Base-by-base conservation (phyloP, 2,113 vertebrate genomes). In the Tursiops truncatus region DNA sequence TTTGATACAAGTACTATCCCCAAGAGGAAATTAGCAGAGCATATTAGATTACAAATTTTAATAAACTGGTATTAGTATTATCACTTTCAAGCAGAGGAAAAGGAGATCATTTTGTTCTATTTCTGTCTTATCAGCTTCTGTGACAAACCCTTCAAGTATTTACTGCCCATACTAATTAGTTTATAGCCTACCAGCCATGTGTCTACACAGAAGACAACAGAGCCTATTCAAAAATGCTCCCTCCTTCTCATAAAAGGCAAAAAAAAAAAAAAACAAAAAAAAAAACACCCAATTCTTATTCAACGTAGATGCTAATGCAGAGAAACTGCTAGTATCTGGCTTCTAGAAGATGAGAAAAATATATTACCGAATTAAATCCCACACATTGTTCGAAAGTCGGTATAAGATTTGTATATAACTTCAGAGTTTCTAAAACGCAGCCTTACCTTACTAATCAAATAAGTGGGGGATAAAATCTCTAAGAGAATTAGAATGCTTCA, bases 41-140 rank as follows among this genome's bases (percentile, higher is more conserved):
- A 91, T 81, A 84, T 97, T 97, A 94, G 83, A 92, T 93, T 90
- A 87, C 50, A 94, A 96, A 92, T 96, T 95, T 97, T 97, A 98
- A 96, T 96, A 97, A 97, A 97, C 79, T 71, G 33, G 56, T 83
- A 71, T 97, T 95, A 97, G 63, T 44, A 88, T 97, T 97, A 93
- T 95, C 89, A 67, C 38, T 87, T 95, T 71, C 76, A 93, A 93
- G 60, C 85, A 93, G 93, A 95, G 89, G 76, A 97, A 67, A 65
- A 63, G 47, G 73, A 63, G 91, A 93, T 74, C 53, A 36, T 63
- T 94, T 70, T 44, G 67, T 93, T 60, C 50, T 91, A 68, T 94
- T 96, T 96, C 89, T 90, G 70, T 96, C 97, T 97, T 93, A 95
- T 96, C 93, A 71, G 85, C 93, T 97, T 95, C 77, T 80, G 56